These are phyloP conservation scores for Caenorhabditis uteleia DNA, from an alignment of 2,888 invertebrate species.

Conservation along the genomic window DNA sequence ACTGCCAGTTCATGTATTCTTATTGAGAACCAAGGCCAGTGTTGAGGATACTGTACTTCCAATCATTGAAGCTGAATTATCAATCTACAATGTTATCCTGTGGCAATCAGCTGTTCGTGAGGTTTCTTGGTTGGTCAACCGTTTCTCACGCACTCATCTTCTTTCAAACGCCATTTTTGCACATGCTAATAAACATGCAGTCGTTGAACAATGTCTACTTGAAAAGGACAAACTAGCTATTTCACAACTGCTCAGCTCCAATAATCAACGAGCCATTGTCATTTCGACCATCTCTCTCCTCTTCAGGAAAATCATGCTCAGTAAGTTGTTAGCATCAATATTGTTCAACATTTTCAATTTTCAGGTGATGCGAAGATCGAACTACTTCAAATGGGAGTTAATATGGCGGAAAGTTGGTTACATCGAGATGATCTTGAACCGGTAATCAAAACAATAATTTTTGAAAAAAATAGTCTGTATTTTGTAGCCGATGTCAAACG, in stretches of 20 bases:
- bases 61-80: conserved; percentile 46
- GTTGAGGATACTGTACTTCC: conserved; percentile 29
- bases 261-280: conserved; percentile 24
- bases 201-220: conserved; percentile 17
- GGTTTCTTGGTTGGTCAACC: conserved; percentile 30
- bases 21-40: conserved; percentile 36
- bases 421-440: conserved; percentile 1
- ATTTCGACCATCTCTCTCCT: conserved; percentile 38
- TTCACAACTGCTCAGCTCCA: conserved; percentile 17
- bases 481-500: conserved; percentile 13
- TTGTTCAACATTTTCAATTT: too few species aligned
- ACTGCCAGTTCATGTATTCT: conserved; percentile 46
- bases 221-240: conserved; percentile 19
- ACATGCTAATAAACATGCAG: conserved; percentile 33
- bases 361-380: conserved; percentile 43
- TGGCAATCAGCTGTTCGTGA: conserved; percentile 32
- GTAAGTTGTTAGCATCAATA: too few species aligned
- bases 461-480: too few species aligned
- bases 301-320: conserved; percentile 41
- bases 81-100: conserved; percentile 47
- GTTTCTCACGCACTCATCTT: conserved; percentile 38
- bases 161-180: conserved; percentile 37
- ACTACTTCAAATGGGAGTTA: conserved; percentile 37
- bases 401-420: conserved; percentile 37
- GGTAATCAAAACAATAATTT: too few species aligned